A percentile compares a stretch with the other conserved stretches of the same genome.
phyloP scores from a whole-genome alignment of 2,888 invertebrate genomes.

The Hyposoter dolosus region DNA sequence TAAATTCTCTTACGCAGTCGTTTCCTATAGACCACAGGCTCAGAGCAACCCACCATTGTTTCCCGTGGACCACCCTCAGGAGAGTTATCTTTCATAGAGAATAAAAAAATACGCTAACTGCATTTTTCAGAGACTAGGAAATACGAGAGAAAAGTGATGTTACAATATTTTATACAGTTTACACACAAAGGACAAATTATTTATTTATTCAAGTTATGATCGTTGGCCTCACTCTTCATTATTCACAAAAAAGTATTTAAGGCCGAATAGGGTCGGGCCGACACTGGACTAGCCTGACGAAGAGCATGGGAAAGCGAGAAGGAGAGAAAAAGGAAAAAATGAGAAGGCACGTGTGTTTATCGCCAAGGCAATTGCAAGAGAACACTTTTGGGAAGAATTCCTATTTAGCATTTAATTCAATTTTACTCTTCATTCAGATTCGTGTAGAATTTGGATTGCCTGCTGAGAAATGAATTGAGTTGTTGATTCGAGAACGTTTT shows the following conservation, averaged over 20 bases:
- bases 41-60: constrained; percentile 71
- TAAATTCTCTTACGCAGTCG: constrained; percentile 19
- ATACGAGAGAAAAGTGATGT: not conserved
- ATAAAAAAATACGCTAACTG: not conserved
- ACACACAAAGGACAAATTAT: not conserved
- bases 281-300: not conserved
- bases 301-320: not conserved
- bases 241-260: not conserved
- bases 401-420: not conserved
- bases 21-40: constrained; percentile 63
- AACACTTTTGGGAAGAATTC: not conserved
- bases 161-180: not conserved
- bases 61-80: constrained; percentile 58
- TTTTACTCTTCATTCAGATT: not conserved
- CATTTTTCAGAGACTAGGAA: not conserved
- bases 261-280: not conserved
- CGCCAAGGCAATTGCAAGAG: not conserved
- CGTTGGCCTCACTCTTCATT: not conserved
- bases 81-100: constrained; percentile 65
- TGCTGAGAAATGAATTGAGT: not conserved
- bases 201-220: not conserved
- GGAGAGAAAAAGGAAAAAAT: not conserved
- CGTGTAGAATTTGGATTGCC: not conserved
- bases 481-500: not conserved
- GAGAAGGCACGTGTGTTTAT: not conserved